These are phyloP conservation scores for Pollachius pollachius DNA, from an alignment of 2,113 vertebrate species.

Conservation along the genomic window DNA sequence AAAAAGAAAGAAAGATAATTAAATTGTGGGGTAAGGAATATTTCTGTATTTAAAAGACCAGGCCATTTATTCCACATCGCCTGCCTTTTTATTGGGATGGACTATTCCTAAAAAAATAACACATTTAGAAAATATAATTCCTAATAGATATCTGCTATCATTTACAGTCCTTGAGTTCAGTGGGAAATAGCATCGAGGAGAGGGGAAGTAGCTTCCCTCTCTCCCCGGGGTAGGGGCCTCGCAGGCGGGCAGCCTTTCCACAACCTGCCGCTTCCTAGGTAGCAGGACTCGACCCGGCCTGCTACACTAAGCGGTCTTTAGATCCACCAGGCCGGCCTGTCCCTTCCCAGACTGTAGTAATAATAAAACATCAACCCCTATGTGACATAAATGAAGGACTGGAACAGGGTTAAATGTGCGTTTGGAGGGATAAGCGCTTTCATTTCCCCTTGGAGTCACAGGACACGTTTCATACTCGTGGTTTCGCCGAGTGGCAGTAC, in stretches of 20 bases:
- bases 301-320: constrained; percentile 23
- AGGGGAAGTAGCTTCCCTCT: constrained; percentile 15
- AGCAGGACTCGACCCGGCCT: constrained; percentile 14
- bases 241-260: constrained; percentile 48
- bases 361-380: constrained; percentile 11
- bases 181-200: not conserved
- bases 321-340: constrained; percentile 32
- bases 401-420: too few species aligned
- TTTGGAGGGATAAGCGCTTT: not conserved
- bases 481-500: not conserved
- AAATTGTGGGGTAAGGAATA: too few species aligned
- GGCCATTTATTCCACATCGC: too few species aligned
- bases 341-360: constrained; percentile 21
- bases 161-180: not conserved
- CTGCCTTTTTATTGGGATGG: too few species aligned
- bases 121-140: too few species aligned
- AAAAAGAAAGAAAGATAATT: too few species aligned
- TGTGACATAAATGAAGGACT: constrained; percentile 24
- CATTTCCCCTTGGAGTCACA: not conserved
- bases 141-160: constrained; percentile 17
- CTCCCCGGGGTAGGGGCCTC: constrained; percentile 44
- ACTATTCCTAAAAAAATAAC: too few species aligned
- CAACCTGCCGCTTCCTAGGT: constrained; percentile 34
- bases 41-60: too few species aligned
- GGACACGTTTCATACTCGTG: not conserved